Evolutionary conservation across 2,797 vertebrate genomes (phyloP), one percentile per base, ranked within the genome.

Genomic region (Centroberyx gerrardi): DNA sequence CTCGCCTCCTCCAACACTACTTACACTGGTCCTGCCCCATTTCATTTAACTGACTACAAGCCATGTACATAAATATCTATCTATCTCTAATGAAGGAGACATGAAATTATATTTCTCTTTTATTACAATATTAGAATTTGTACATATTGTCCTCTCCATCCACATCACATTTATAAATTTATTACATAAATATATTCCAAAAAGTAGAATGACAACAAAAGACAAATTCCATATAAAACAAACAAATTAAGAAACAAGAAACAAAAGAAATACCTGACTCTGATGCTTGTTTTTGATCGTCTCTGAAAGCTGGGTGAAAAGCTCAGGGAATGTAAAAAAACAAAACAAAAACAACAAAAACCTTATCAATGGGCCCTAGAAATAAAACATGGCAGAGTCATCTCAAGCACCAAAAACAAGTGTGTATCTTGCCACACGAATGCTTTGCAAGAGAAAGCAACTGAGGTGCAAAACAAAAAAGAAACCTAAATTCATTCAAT

Each of bases 101-200:
- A 72, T 81, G 56, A 81, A 78, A 74, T 85, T 63, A 74, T 83
- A 69, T 68, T 82, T 42, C 56, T 84, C 76, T 88, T 92, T 92
- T 92, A 92, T 91, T 92, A 90, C 80, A 92, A 90, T 85, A 86
- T 90, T 87, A 89, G 84, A 91, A 85, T 85, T 90, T 88, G 70
- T 87, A 89, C 79, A 88, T 66, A 76, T 82, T 78, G 58, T 74
- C 74, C 78, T 81, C 77, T 75, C 65, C 49, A 78, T 80, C 61
- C 49, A 42, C 75, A 66, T 79, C 78, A 86, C 69, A 81, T 87
- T 85, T 92, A 88, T 85, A 92, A 83, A 90, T 92, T 89, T 85
- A 79, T 85, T 87, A 90, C 90, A 94, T 92, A 91, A 92, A 93
- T 91, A 93, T 88, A 87, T 76, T 91, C 64, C 76, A 90, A 84